These are phyloP conservation scores for Harpagifer antarcticus DNA, from an alignment of 2,797 vertebrate genomes.

Conservation along the genomic window DNA sequence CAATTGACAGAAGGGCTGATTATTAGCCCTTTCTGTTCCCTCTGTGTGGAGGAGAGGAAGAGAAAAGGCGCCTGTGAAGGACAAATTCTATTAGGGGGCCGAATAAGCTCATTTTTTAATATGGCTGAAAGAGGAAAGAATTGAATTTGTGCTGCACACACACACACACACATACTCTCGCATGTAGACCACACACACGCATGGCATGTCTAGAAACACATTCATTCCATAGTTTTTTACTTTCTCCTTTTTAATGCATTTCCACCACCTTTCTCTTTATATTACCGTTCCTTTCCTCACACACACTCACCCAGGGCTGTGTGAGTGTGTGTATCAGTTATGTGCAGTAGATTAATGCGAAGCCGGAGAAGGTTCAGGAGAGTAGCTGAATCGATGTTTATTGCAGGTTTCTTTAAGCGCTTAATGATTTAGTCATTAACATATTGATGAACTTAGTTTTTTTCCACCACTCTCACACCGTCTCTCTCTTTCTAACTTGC, in stretches of 20 bases:
- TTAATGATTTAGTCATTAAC: constrained; percentile 99
- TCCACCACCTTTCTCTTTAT: not conserved
- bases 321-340: constrained; percentile 90
- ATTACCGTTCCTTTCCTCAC: constrained; percentile 1
- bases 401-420: constrained; percentile 97
- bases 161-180: constrained; percentile 31
- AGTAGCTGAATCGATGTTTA: constrained; percentile 95
- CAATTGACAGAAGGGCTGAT: constrained; percentile 86
- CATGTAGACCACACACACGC: constrained; percentile 23
- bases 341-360: constrained; percentile 98
- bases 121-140: constrained; percentile 84
- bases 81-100: constrained; percentile 85
- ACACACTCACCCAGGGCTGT: constrained; percentile 58
- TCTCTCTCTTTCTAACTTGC: constrained; percentile 81
- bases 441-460: constrained; percentile 98
- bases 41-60: constrained; percentile 75
- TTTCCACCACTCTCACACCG: constrained; percentile 7
- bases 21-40: constrained; percentile 80
- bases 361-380: constrained; percentile 88
- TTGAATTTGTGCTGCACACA: constrained; percentile 79
- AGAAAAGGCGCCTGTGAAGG: constrained; percentile 82
- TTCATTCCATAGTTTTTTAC: constrained; percentile 25
- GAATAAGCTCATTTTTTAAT: constrained; percentile 87
- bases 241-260: constrained; percentile 13
- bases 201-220: constrained; percentile 14